Percentiles rank a stretch among this genome's conserved stretches.
These are phyloP conservation scores for Tribolium castaneum DNA, from an alignment of 1,140 invertebrate genomes.

Conservation along the genomic window DNA sequence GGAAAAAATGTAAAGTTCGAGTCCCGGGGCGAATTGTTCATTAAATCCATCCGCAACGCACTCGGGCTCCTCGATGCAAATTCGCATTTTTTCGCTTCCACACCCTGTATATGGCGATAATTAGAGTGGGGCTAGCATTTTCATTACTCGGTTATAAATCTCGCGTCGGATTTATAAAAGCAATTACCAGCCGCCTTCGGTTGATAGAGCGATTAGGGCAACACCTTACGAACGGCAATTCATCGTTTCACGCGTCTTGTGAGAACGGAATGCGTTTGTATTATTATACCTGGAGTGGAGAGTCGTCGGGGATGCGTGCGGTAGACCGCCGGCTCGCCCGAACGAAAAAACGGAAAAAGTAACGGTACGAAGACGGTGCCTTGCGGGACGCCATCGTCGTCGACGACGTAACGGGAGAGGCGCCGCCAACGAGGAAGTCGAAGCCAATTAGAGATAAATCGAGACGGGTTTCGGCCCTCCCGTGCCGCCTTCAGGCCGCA, in stretches of 20 bases:
- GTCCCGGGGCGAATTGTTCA: too few relatives aligned
- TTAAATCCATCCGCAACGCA: too few relatives aligned
- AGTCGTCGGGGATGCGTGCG: conserved; percentile 8
- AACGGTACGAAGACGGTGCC: too few relatives aligned
- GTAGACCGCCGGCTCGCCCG: neutral
- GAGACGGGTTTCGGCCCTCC: too few relatives aligned
- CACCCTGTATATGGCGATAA: neutral
- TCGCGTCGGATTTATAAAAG: conserved; percentile 48
- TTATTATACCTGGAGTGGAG: conserved; percentile 19
- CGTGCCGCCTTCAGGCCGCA: too few relatives aligned
- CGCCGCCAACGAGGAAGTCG: too few relatives aligned
- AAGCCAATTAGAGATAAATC: too few relatives aligned
- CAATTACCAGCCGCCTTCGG: conserved; percentile 47
- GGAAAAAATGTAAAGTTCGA: too few relatives aligned
- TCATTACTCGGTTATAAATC: conserved; percentile 42
- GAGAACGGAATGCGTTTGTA: conserved; percentile 38
- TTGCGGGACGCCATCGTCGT: too few relatives aligned
- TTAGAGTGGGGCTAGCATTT: conserved; percentile 1
- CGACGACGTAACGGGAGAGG: too few relatives aligned
- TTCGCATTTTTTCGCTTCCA: too few relatives aligned
- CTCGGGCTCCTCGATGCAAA: too few relatives aligned
- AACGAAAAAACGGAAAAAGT: neutral
- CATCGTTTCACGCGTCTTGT: conserved; percentile 39
- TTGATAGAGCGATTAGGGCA: conserved; percentile 50
- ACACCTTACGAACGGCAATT: conserved; percentile 27